Evolutionary conservation across 2,113 vertebrate species (phyloP).

Genomic region (Carlito syrichta): DNA sequence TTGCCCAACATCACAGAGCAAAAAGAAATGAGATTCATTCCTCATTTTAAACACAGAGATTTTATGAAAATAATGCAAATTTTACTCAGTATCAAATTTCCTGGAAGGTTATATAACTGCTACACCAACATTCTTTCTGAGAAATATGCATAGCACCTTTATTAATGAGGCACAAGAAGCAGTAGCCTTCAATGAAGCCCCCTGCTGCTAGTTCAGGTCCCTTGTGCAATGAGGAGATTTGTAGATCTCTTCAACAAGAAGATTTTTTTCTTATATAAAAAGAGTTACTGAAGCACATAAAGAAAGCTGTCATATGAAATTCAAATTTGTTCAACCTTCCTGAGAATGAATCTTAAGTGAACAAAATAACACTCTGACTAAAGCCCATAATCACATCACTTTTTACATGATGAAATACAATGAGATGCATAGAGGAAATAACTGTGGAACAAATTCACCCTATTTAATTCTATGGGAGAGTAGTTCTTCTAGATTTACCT

Average conservation of each 20-base stretch:
- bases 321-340: conserved; percentile 62
- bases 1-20: background rate
- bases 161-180: background rate
- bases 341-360: conserved; percentile 57
- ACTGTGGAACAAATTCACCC: background rate
- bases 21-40: background rate
- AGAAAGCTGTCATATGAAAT: conserved; percentile 60
- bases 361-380: conserved; percentile 59
- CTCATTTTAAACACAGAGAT: background rate
- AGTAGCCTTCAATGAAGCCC: background rate
- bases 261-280: conserved; percentile 23
- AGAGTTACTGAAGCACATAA: conserved; percentile 35
- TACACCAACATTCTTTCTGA: background rate
- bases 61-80: background rate
- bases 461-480: conserved; percentile 13
- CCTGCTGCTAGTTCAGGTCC: background rate
- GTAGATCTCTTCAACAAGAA: background rate
- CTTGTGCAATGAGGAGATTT: background rate
- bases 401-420: conserved; percentile 60
- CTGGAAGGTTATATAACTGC: background rate
- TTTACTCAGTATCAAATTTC: background rate
- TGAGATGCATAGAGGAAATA: conserved; percentile 15
- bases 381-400: conserved; percentile 44
- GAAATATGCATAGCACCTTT: background rate
- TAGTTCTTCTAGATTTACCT: background rate